Percentiles rank a stretch among this genome's conserved stretches.
These are phyloP conservation scores for Cerastis rubricosa DNA, from an alignment of 2,888 invertebrate species.

Conservation along the genomic window DNA sequence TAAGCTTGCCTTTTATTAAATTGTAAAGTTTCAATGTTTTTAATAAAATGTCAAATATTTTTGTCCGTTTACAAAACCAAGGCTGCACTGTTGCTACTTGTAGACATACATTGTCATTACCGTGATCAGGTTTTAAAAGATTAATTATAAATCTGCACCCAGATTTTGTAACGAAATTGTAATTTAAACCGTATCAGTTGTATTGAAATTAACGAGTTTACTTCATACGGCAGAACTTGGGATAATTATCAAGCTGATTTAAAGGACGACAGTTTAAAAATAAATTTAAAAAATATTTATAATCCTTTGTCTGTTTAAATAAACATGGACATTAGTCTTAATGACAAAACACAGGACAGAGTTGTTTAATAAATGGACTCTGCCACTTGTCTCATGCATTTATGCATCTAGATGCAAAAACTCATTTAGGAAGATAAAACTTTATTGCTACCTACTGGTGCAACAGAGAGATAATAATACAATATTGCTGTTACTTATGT, in stretches of 20 bases:
- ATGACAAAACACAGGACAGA: conserved; percentile 11
- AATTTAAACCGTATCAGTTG: conserved; percentile 42
- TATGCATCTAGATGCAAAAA: conserved; percentile 6
- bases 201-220: conserved; percentile 3
- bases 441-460: neutral
- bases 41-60: conserved; percentile 63
- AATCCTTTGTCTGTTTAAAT: conserved; percentile 2
- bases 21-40: conserved; percentile 54
- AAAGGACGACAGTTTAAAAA: conserved; percentile 1
- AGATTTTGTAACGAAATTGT: conserved; percentile 51
- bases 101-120: conserved; percentile 38
- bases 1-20: conserved; percentile 56
- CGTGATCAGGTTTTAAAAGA: conserved; percentile 58
- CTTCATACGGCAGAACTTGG: conserved; percentile 5
- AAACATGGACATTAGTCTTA: conserved; percentile 7
- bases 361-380: conserved; percentile 1
- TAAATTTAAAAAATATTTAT: neutral
- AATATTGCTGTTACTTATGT: neutral
- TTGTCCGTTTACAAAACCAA: conserved; percentile 41
- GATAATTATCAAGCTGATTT: neutral
- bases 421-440: neutral
- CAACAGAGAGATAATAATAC: neutral
- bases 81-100: conserved; percentile 37
- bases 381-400: neutral
- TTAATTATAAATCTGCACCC: conserved; percentile 58